A percentile compares a stretch with the other conserved stretches of the same genome.
Conservation (phyloP, 1,140 invertebrate genomes). For the Theocolax elegans region DNA sequence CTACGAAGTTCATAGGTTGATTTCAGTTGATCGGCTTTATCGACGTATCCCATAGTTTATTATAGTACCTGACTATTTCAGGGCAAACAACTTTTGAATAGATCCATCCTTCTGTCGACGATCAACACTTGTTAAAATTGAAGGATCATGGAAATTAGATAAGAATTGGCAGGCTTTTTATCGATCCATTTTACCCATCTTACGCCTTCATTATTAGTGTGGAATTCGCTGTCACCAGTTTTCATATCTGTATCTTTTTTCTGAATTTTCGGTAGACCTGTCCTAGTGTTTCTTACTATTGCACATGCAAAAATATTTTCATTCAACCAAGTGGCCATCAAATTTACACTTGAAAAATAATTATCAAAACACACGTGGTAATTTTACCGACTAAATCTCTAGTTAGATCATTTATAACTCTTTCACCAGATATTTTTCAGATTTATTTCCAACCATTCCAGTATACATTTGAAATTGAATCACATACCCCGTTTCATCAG, state of each 20-base stretch:
- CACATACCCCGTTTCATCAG: constrained; percentile 62
- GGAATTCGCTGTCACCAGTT: constrained; percentile 28
- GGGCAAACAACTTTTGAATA: constrained; percentile 46
- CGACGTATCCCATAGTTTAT: constrained; percentile 58
- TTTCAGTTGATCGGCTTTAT: constrained; percentile 59
- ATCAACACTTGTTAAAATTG: constrained; percentile 51
- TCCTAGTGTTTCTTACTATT: constrained; percentile 47
- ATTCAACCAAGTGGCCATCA: no score
- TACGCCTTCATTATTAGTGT: constrained; percentile 25
- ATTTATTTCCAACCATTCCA: constrained; percentile 53
- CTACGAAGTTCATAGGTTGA: constrained; percentile 53
- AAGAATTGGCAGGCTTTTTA: constrained; percentile 50
- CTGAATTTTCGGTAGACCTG: constrained; percentile 46
- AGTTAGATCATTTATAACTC: constrained; percentile 56
- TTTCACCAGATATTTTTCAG: constrained; percentile 51
- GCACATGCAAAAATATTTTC: constrained; percentile 29
- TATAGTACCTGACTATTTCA: constrained; percentile 56
- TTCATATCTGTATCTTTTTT: constrained; percentile 49
- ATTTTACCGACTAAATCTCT: constrained; percentile 45
- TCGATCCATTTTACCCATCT: constrained; percentile 50
- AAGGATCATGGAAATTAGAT: constrained; percentile 18
- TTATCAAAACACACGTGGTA: constrained; percentile 56
- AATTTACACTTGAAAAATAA: constrained; percentile 48
- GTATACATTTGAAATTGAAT: constrained; percentile 64
- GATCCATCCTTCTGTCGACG: constrained; percentile 52